Conservation (phyloP, 2,113 vertebrate genomes). For the Raja brachyura region DNA sequence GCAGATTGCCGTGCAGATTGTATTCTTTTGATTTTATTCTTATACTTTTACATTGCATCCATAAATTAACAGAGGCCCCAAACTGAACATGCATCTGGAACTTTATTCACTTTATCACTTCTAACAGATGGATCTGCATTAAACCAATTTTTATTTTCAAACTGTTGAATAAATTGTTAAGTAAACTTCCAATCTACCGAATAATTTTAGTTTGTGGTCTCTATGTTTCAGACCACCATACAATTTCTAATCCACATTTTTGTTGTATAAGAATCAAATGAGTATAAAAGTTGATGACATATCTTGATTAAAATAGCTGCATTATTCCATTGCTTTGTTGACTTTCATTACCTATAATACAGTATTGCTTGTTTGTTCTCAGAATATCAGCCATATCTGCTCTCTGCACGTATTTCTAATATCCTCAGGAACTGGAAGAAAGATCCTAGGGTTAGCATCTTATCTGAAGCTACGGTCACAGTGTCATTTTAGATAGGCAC, state of each 20-base stretch:
- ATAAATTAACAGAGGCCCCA: background rate
- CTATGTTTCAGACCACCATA: background rate
- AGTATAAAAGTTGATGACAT: background rate
- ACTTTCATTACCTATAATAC: background rate
- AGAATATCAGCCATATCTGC: background rate
- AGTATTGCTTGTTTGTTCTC: background rate
- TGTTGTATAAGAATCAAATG: background rate
- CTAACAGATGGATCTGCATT: background rate
- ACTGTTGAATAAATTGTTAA: background rate
- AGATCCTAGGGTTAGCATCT: background rate
- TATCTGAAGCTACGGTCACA: background rate
- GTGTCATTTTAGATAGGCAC: background rate
- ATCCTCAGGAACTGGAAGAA: background rate
- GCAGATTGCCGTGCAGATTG: background rate
- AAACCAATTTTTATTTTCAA: background rate
- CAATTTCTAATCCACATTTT: background rate
- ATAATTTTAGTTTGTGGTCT: background rate
- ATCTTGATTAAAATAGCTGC: conserved; percentile 1
- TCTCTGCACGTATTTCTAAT: background rate
- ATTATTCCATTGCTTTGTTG: background rate
- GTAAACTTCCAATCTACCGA: background rate
- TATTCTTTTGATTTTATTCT: background rate
- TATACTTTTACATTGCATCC: background rate
- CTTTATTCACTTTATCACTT: background rate
- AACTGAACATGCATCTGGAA: background rate